Base-by-base conservation (phyloP, 2,888 invertebrate genomes). In the Dusona sp. region DNA sequence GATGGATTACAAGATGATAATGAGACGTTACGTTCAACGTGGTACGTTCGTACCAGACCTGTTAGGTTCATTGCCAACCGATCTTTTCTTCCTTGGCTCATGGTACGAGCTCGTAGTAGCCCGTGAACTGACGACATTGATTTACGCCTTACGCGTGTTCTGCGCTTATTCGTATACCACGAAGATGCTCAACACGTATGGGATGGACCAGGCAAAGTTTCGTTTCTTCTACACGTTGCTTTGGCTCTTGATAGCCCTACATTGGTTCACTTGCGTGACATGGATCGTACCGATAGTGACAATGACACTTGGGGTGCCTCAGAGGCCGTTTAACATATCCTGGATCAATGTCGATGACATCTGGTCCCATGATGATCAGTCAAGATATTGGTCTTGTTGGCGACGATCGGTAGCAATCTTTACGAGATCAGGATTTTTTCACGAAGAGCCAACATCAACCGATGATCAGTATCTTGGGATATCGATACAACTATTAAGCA, bases 261-360 rank as follows among this genome's bases (percentile, higher is more conserved):
- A 93, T 42, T 94, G 94, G 94, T 91, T 92, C 48, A 88, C 92
- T 4, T 94, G 94, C 48, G 70, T 93, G 3, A 91, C 89, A 25
- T 94, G 93, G 91, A 85, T 93, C n/a, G 79, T 93, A 8, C 93
- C 94, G 1, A 81, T 93, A 13, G 88, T 87, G 1, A 74, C 84
- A 13, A 81, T 85, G 0, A 13, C n/a, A 3, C 89, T 90, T 0
- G 4, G 57, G 6, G 57, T 70, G 19, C 90, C 90, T 0, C 16
- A 68, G 33, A 73, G 79, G 22, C 92, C 93, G 0, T 13, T 79
- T 3, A 87, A 89, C 51, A 73, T 87, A 0, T 93, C 92, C 2
- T 94, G 94, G 94, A 89, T 93, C 25, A 88, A 89, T 61, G 29
- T 74, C 1, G 48, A 88, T 4, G 42, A 89, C 1, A 85, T 93